Evolutionary conservation across 2,113 vertebrate species (phyloP).

Genomic region (Lates calcarifer): DNA sequence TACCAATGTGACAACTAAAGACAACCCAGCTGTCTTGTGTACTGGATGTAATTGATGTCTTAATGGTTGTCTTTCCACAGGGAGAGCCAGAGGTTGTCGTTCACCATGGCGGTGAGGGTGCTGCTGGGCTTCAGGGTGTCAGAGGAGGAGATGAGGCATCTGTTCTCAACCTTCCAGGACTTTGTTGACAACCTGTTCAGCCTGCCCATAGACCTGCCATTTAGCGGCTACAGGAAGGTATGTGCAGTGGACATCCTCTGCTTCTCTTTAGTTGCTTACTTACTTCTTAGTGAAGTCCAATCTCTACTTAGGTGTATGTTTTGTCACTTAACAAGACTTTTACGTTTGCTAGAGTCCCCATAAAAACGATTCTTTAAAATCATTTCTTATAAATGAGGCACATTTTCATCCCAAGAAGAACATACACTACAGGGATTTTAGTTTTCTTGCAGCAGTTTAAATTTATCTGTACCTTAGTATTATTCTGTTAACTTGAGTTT

Average conservation of each 20-base stretch:
- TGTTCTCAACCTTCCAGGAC: conserved; percentile 95
- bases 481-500: neutral
- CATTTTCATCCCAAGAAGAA: no score
- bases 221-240: conserved; percentile 96
- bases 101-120: conserved; percentile 96
- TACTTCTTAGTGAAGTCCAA: neutral
- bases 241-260: conserved; percentile 20
- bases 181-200: conserved; percentile 99
- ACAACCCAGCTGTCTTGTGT: no score
- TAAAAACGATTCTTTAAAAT: no score
- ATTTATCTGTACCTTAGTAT: no score
- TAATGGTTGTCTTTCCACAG: conserved; percentile 67
- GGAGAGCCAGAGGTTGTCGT: conserved; percentile 94
- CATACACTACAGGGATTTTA: no score
- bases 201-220: conserved; percentile 95
- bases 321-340: neutral
- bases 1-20: no score
- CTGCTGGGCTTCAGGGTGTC: conserved; percentile 95
- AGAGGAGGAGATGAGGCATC: conserved; percentile 91
- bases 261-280: neutral
- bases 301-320: no score
- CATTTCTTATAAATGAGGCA: no score
- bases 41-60: neutral
- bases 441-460: no score
- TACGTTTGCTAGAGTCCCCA: no score